These are phyloP conservation scores for Darevskia nairensis DNA, from an alignment of 2,797 vertebrate genomes.

Conservation along the genomic window DNA sequence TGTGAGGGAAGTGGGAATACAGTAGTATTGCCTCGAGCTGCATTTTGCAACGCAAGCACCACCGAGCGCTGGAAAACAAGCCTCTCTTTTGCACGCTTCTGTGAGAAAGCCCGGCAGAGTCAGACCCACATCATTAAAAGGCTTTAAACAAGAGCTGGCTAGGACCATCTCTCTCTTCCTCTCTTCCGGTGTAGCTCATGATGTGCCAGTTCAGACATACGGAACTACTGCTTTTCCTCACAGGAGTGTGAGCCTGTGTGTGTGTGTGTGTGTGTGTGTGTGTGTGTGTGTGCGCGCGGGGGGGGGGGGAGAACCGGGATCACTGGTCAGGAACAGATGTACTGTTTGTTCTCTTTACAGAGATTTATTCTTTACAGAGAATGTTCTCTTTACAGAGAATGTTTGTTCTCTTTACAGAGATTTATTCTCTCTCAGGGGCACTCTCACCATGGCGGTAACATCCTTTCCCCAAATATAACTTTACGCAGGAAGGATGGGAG, in stretches of 20 bases:
- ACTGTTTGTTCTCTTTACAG: not conserved
- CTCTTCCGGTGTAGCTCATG: conserved; percentile 31
- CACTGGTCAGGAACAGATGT: not conserved
- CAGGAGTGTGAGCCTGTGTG: not conserved
- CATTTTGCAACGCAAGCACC: conserved; percentile 36
- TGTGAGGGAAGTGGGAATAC: not conserved
- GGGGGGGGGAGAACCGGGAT: not conserved
- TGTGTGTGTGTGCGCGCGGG: not conserved
- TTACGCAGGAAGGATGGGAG: fast-evolving
- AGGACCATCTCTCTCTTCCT: not conserved
- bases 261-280: no score
- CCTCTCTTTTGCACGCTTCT: conserved; percentile 23
- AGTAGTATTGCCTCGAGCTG: conserved; percentile 49
- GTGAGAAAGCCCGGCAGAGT: conserved; percentile 38
- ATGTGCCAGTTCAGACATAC: not conserved
- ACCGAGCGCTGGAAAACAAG: conserved; percentile 46
- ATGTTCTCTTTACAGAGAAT: no score
- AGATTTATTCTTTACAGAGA: no score
- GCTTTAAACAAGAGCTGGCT: conserved; percentile 59
- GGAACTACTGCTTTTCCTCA: not conserved
- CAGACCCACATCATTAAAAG: conserved; percentile 39
- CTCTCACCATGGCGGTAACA: not conserved
- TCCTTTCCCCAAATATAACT: not conserved
- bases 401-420: no score
- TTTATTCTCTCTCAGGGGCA: conserved; percentile 14